Conservation (phyloP, 2,797 vertebrate genomes). For the Pseudochaenichthys georgianus region DNA sequence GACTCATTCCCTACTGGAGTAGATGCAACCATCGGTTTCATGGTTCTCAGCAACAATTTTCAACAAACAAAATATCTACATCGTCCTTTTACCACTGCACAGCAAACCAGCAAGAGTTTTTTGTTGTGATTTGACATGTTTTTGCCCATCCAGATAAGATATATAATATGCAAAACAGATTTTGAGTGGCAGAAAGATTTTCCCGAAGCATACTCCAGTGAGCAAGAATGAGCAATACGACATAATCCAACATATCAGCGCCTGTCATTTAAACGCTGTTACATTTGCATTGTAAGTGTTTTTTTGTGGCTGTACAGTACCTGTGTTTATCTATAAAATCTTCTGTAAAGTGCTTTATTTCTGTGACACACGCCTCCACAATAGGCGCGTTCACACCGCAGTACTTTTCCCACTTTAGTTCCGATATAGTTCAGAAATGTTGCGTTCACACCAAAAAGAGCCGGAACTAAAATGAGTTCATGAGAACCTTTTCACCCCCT, state of each 20-base stretch:
- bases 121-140: conserved; percentile 3
- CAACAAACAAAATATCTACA: background rate
- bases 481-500: too few species aligned
- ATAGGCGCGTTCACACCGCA: too few species aligned
- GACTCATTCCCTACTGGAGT: too few species aligned
- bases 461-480: too few species aligned
- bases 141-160: background rate
- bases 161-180: conserved; percentile 18
- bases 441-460: too few species aligned
- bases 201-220: background rate
- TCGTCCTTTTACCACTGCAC: background rate
- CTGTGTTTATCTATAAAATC: conserved; percentile 1
- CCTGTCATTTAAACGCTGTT: conserved; percentile 2
- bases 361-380: background rate
- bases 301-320: background rate
- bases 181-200: conserved; percentile 32
- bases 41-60: too few species aligned
- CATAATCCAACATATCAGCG: conserved; percentile 4
- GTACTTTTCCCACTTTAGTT: too few species aligned
- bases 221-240: conserved; percentile 1
- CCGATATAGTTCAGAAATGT: too few species aligned
- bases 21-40: too few species aligned
- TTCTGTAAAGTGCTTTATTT: background rate
- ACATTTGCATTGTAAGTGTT: conserved; percentile 3
- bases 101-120: background rate